Percentiles rank a stretch among this genome's conserved stretches.
Conservation (phyloP, 2,797 vertebrate species). For the Danio tinwini region DNA sequence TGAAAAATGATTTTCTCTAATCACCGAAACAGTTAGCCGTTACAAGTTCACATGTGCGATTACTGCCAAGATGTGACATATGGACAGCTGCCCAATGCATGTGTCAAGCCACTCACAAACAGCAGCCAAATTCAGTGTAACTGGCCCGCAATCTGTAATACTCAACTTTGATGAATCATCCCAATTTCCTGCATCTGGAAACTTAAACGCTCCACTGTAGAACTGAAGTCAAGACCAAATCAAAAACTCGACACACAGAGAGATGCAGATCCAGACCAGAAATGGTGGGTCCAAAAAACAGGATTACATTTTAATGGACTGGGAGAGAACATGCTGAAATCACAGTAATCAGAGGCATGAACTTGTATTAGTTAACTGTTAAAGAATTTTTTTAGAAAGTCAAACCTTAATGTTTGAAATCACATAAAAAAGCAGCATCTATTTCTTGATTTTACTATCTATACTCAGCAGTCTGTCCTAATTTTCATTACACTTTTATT, state of each 20-base stretch:
- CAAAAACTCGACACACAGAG: not conserved
- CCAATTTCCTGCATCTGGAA: conserved; percentile 38
- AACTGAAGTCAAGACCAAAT: not conserved
- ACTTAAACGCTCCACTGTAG: not conserved
- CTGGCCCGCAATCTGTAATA: not conserved
- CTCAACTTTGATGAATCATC: conserved; percentile 32
- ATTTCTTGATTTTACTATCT: too few species aligned
- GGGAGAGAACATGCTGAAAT: not conserved
- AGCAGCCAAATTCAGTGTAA: conserved; percentile 31
- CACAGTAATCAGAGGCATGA: not conserved
- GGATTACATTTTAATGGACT: conserved; percentile 6
- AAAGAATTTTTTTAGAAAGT: not conserved
- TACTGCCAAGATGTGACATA: not conserved
- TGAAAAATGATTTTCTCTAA: conserved; percentile 21
- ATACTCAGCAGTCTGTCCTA: too few species aligned
- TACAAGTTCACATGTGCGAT: conserved; percentile 45
- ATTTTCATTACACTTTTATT: too few species aligned
- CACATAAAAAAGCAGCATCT: too few species aligned
- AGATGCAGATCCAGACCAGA: not conserved
- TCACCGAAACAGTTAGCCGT: conserved; percentile 29
- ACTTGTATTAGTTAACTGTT: not conserved
- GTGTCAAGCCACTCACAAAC: not conserved
- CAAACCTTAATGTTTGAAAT: too few species aligned
- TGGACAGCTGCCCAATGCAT: conserved; percentile 32
- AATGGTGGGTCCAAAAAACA: not conserved